Evolutionary conservation across 2,888 invertebrate genomes (phyloP).

Genomic region (Hydrotaea cyrtoneurina): DNA sequence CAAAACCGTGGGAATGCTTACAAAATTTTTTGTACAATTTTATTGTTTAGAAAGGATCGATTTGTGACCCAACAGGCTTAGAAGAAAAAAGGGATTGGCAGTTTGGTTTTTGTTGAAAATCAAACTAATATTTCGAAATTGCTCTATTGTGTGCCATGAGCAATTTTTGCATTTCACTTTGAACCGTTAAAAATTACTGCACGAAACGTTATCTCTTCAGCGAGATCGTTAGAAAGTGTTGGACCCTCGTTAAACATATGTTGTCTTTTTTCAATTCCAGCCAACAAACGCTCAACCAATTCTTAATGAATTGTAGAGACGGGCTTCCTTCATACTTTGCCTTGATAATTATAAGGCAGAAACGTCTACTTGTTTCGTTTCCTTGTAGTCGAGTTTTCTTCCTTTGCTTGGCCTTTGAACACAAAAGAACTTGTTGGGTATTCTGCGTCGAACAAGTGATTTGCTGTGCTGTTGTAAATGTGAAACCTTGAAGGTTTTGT

Average conservation of each 20-base stretch:
- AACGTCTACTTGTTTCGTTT: neutral
- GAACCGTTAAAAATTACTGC: constrained; percentile 53
- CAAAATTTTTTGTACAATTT: constrained; percentile 21
- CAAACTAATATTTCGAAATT: constrained; percentile 17
- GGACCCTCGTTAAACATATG: constrained; percentile 79
- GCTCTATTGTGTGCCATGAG: neutral
- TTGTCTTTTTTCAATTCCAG: constrained; percentile 64
- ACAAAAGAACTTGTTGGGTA: constrained; percentile 27
- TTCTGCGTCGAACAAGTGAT: constrained; percentile 42
- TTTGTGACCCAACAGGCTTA: neutral
- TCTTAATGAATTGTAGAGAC: neutral
- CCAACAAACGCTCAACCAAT: neutral
- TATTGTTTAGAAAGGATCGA: constrained; percentile 50
- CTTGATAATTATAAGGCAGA: neutral
- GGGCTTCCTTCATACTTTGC: neutral
- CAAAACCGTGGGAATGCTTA: constrained; percentile 61
- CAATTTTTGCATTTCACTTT: constrained; percentile 30
- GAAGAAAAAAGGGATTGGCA: constrained; percentile 30
- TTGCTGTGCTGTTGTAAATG: constrained; percentile 4
- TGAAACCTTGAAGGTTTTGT: constrained; percentile 21
- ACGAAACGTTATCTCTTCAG: neutral
- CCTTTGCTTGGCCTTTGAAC: neutral
- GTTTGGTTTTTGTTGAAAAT: constrained; percentile 33
- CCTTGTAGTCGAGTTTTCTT: constrained; percentile 5
- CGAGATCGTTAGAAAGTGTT: constrained; percentile 68